Evolutionary conservation across 1,140 invertebrate species (phyloP).

Genomic region (Vanessa tameamea): DNA sequence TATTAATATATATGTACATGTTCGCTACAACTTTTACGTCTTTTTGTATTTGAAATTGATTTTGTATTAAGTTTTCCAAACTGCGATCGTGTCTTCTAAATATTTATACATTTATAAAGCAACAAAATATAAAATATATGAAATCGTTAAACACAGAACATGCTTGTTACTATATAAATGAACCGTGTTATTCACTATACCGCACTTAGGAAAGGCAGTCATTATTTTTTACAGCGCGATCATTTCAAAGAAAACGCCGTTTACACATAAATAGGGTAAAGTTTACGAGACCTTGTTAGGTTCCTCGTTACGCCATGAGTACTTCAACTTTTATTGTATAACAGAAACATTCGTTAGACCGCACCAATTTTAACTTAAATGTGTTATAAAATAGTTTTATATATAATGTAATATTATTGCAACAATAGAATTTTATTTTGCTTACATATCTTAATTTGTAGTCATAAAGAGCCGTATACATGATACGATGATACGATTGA

Average conservation of each 20-base stretch:
- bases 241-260: conserved; percentile 28
- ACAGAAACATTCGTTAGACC: conserved; percentile 20
- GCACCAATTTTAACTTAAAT: conserved; percentile 3
- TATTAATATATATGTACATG: too few relatives aligned
- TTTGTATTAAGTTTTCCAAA: too few relatives aligned
- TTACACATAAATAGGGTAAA: conserved; percentile 41
- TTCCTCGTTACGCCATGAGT: conserved; percentile 20
- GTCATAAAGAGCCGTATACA: too few relatives aligned
- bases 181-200: conserved; percentile 14
- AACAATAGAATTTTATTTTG: not conserved
- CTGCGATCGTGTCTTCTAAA: too few relatives aligned
- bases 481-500: too few relatives aligned
- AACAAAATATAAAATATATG: not conserved
- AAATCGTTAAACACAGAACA: not conserved
- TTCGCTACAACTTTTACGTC: too few relatives aligned
- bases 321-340: conserved; percentile 17
- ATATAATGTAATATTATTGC: not conserved
- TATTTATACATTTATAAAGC: not conserved
- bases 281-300: conserved; percentile 38
- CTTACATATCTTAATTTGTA: too few relatives aligned
- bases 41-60: too few relatives aligned
- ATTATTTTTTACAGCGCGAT: conserved; percentile 41
- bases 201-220: conserved; percentile 11
- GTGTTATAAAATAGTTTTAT: not conserved
- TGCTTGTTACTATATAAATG: conserved; percentile 1